phyloP scores from a whole-genome alignment of 2,888 invertebrate species.

The Drosophila anomelani region DNA sequence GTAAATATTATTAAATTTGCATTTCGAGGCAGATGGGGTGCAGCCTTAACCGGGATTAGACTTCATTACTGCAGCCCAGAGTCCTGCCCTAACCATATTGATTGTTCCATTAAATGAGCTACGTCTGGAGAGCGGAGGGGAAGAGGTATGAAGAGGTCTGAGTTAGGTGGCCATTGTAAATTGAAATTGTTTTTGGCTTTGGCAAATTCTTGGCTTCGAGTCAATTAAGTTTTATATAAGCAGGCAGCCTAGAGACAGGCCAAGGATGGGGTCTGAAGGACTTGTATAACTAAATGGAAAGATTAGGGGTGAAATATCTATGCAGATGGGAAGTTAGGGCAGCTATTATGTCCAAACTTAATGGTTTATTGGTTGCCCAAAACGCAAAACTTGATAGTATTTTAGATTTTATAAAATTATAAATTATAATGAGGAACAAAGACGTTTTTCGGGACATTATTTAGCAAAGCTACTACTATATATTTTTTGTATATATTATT shows the following conservation, averaged over 20 bases:
- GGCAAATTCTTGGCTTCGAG: slow-evolving; percentile 63
- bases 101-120: slow-evolving; percentile 73
- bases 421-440: neutral
- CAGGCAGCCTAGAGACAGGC: slow-evolving; percentile 30
- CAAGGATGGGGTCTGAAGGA: slow-evolving; percentile 13
- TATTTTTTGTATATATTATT: neutral
- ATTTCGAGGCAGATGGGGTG: slow-evolving; percentile 53
- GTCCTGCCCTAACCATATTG: slow-evolving; percentile 63
- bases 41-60: slow-evolving; percentile 73
- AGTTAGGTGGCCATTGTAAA: slow-evolving; percentile 48
- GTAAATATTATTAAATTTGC: slow-evolving; percentile 80
- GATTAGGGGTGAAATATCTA: slow-evolving; percentile 24
- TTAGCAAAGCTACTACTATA: neutral
- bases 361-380: neutral
- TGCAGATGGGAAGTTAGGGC: neutral
- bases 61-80: slow-evolving; percentile 64
- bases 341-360: neutral
- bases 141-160: neutral
- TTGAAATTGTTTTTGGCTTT: slow-evolving; percentile 73
- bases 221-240: slow-evolving; percentile 69
- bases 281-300: slow-evolving; percentile 41
- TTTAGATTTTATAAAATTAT: neutral
- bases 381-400: neutral
- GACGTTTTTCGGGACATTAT: neutral
- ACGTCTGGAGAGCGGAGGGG: slow-evolving; percentile 22